Evolutionary conservation across 2,888 invertebrate genomes (phyloP), one percentile per base, ranked within the genome.

Genomic region (Cheilosia grossa): DNA sequence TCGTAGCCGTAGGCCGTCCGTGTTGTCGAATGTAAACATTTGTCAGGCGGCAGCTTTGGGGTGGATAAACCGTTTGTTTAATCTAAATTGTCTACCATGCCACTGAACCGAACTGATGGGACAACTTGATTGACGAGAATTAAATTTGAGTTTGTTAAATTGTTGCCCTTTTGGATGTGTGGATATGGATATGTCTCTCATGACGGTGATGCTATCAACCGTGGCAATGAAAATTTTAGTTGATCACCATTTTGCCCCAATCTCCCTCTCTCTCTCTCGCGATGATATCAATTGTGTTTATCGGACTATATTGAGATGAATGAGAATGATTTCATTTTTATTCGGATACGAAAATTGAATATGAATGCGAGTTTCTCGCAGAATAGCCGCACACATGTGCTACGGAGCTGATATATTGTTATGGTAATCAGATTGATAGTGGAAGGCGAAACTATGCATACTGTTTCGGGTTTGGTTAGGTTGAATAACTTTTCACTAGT

Each of bases 101-200:
- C 51, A 53, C n/a, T 13, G 33, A 21, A 42, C 42, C 13, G 33
- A 40, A 24, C 37, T 49, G 49, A 27, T 67, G 67, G 54, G 44
- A 33, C 54, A 19, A 54, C 54, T 63, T 63, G 63, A 73, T 63
- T 73, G 54, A n/a, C 54, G 44, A 44, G 64, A 74, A 74, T 66
- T 66, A 66, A 74, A 47, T 47, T 58, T 24, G 24, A 47, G 24
- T 58, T 54, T 30, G 15, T 44, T 10, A 69, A 69, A 56, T 63
- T 51, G 59, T 37, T 70, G 53, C 53, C 72, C 72, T 61, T 61
- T n/a, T 33, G 2, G 24, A 15, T 37, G 19, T 44, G 30, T 19
- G 21, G 30, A 30, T 44, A 40, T 59, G 24, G 51, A 51, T 51
- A 51, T 24, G 51, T 51, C 59, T n/a, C 19, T 70, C 42, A 58